Conservation (phyloP, 2,888 invertebrate genomes). For the Acrocyrtus sp. region DNA sequence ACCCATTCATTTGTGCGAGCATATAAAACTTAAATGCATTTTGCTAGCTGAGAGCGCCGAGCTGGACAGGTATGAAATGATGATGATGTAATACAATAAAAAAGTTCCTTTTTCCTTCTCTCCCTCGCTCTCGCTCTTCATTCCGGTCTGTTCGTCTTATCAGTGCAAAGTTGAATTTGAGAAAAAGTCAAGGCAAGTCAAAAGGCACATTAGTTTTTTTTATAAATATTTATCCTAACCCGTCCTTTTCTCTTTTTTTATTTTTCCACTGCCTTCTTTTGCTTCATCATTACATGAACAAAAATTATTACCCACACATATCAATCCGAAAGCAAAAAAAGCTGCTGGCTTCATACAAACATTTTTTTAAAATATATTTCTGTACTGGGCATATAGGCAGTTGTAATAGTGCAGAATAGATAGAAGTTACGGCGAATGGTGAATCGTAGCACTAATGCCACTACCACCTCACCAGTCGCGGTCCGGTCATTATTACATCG, state of each 20-base stretch:
- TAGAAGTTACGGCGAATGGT: too few relatives aligned
- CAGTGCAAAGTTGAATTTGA: constrained; percentile 7
- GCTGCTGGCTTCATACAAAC: constrained; percentile 6
- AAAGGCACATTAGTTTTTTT: constrained; percentile 44
- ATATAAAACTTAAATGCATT: too few relatives aligned
- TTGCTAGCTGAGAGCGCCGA: too few relatives aligned
- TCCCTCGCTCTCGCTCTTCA: neutral
- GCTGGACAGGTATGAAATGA: neutral
- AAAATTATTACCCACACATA: constrained; percentile 50
- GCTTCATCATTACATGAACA: neutral
- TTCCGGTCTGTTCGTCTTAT: constrained; percentile 1
- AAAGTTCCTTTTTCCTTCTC: constrained; percentile 2
- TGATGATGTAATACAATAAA: neutral
- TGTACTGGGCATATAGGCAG: too few relatives aligned
- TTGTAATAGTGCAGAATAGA: neutral
- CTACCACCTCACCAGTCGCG: neutral
- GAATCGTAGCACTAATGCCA: neutral
- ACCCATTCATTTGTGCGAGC: constrained; percentile 32
- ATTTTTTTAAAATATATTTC: too few relatives aligned
- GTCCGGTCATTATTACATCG: neutral
- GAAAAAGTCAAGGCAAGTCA: constrained; percentile 46
- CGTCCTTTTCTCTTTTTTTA: constrained; percentile 23
- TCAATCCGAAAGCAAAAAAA: constrained; percentile 29
- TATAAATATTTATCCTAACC: constrained; percentile 36
- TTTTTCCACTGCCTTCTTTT: constrained; percentile 20